Evolutionary conservation across 2,113 vertebrate species (phyloP).

Genomic region (Pteruthius melanotis): DNA sequence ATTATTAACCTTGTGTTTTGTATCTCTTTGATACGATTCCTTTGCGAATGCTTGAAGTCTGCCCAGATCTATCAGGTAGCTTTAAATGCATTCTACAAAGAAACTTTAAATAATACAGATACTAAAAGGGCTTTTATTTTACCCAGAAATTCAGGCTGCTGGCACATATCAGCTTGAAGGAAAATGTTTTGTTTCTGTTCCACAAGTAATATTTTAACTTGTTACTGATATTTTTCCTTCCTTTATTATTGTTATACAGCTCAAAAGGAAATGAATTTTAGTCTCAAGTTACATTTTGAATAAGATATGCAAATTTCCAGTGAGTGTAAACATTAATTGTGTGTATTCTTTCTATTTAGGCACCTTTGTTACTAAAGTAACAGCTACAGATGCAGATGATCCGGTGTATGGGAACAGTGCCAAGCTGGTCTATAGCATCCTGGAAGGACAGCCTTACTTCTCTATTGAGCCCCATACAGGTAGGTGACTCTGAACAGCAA

Average conservation of each 20-base stretch:
- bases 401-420: conserved; percentile 97
- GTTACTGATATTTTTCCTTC: neutral
- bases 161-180: neutral
- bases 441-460: conserved; percentile 98
- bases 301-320: neutral
- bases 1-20: conserved; percentile 62
- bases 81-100: conserved; percentile 59
- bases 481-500: conserved; percentile 55
- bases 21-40: conserved; percentile 59
- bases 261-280: neutral
- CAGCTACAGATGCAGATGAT: conserved; percentile 94
- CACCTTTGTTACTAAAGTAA: conserved; percentile 92
- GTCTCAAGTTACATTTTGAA: neutral
- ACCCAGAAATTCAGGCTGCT: neutral
- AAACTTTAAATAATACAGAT: conserved; percentile 48
- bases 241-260: neutral
- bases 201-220: neutral
- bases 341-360: conserved; percentile 71
- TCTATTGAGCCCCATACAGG: conserved; percentile 95
- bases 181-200: neutral
- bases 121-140: conserved; percentile 8
- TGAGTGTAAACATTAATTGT: conserved; percentile 10
- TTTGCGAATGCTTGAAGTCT: conserved; percentile 48
- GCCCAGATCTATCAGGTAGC: conserved; percentile 11
- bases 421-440: conserved; percentile 94